Base-by-base conservation (phyloP, 2,888 invertebrate species). In the Panorpa germanica region DNA sequence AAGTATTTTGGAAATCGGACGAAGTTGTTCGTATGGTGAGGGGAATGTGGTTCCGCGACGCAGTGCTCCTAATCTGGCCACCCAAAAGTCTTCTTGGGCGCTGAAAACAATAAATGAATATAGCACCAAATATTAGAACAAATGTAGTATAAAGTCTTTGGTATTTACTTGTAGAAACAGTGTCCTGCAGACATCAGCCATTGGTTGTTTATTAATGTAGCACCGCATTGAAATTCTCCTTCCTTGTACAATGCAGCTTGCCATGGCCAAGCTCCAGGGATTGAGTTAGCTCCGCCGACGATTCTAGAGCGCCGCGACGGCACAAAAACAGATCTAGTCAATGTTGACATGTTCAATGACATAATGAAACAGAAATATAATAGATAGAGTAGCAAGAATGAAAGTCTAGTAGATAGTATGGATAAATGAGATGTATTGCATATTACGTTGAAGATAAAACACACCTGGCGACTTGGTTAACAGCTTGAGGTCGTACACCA, bases 231-330 rank as follows among this genome's bases (percentile, higher is more conserved):
- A 58, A 78, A 80, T 53, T 78, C 76, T 0, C 81, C 81, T 53
- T 81, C 78, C 44, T 76, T 72, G 54, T 81, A 81, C 13, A 81
- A 61, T 20, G 80, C 81, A n/a, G 77, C 78, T 57, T 78, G 78
- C 80, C 80, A 81, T 4, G 81, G 81, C 78, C 80, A 80, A 16
- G 77, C 70, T 39, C 80, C 80, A 6, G 72, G 65, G 29, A 68
- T 65, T 22, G 78, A 70, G 46, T 77, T 77, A 31, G 66, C 71
- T 37, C 81, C 80, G 33, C 81, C 81, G 42, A 81, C 80, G 48
- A 81, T 78, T 58, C 81, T 74, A 57, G 50, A 63, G 53, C 42
- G 47, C 35, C 57, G 53, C 35, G 46, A 48, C 37, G 24, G 34
- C 12, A 34, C 22, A 33, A n/a, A n/a, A n/a, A n/a, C n/a, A n/a